Evolutionary conservation across 2,888 invertebrate species (phyloP).

Genomic region (Plemyria rubiginata): DNA sequence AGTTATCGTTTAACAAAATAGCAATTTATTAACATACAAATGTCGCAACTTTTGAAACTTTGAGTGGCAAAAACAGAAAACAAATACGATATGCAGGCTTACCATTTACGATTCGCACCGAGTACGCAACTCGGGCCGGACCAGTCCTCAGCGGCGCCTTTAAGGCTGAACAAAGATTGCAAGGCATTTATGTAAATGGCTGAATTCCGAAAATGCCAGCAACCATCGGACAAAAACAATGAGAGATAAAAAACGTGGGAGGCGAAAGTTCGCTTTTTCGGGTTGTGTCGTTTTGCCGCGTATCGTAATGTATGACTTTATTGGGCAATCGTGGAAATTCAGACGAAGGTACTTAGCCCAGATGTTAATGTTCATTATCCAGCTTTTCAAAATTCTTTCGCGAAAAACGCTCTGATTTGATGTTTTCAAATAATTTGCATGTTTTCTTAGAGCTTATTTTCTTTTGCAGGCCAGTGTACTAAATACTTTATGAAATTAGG

Average conservation of each 20-base stretch:
- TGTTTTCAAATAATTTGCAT: no score
- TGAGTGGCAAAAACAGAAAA: constrained; percentile 55
- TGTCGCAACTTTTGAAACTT: constrained; percentile 55
- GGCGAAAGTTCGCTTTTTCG: constrained; percentile 77
- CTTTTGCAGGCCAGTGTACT: no score
- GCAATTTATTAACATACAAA: constrained; percentile 50
- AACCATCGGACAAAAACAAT: constrained; percentile 72
- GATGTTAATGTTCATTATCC: constrained; percentile 60
- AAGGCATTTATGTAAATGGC: constrained; percentile 81
- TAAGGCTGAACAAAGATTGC: constrained; percentile 77
- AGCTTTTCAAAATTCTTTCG: constrained; percentile 26
- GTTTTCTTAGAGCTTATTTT: no score
- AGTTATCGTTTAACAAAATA: constrained; percentile 25
- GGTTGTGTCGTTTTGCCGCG: constrained; percentile 62
- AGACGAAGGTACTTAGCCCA: constrained; percentile 49
- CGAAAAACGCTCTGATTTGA: neutral
- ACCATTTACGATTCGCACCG: constrained; percentile 55
- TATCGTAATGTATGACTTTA: constrained; percentile 48
- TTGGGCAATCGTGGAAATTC: constrained; percentile 44
- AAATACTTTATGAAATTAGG: no score
- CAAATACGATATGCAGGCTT: constrained; percentile 51
- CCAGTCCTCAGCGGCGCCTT: constrained; percentile 72
- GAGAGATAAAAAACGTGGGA: constrained; percentile 69
- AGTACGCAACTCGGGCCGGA: constrained; percentile 51
- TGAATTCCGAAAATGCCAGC: constrained; percentile 79